Conservation (phyloP, 2,888 invertebrate species). For the Hemicrepidius hirtus region DNA sequence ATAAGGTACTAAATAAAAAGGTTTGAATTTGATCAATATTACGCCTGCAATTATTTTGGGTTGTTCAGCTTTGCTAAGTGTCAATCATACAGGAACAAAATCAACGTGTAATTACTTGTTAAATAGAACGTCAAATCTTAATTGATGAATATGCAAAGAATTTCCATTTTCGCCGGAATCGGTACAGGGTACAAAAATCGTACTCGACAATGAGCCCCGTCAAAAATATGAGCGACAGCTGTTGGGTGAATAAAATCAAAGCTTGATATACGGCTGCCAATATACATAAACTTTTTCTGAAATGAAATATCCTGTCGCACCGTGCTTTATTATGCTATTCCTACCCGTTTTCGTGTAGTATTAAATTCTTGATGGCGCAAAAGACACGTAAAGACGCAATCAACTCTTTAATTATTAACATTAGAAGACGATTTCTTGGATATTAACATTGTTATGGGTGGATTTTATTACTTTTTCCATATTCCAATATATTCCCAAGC, state of each 20-base stretch:
- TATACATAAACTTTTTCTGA: constrained; percentile 35
- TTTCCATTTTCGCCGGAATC: constrained; percentile 26
- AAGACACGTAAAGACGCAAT: constrained; percentile 13
- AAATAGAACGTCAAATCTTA: constrained; percentile 33
- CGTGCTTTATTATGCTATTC: constrained; percentile 26
- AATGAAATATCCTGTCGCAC: constrained; percentile 37
- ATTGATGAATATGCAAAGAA: constrained; percentile 37
- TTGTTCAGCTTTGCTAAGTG: constrained; percentile 6
- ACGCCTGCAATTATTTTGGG: not conserved
- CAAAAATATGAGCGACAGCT: constrained; percentile 36
- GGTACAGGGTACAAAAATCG: constrained; percentile 31
- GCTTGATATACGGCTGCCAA: constrained; percentile 41
- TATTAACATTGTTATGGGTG: constrained; percentile 1
- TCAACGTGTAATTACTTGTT: constrained; percentile 24
- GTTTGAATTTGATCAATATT: no score
- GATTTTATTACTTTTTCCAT: constrained; percentile 3
- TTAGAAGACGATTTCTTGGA: not conserved
- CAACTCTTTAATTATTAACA: constrained; percentile 6
- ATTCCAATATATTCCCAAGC: constrained; percentile 20
- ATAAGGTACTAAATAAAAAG: no score
- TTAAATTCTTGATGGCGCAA: constrained; percentile 12
- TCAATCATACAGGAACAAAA: not conserved
- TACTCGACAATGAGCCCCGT: constrained; percentile 34
- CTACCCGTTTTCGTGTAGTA: constrained; percentile 8
- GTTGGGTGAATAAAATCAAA: constrained; percentile 38